Base-by-base conservation (phyloP, 2,113 vertebrate genomes). In the Eubucco bourcierii region DNA sequence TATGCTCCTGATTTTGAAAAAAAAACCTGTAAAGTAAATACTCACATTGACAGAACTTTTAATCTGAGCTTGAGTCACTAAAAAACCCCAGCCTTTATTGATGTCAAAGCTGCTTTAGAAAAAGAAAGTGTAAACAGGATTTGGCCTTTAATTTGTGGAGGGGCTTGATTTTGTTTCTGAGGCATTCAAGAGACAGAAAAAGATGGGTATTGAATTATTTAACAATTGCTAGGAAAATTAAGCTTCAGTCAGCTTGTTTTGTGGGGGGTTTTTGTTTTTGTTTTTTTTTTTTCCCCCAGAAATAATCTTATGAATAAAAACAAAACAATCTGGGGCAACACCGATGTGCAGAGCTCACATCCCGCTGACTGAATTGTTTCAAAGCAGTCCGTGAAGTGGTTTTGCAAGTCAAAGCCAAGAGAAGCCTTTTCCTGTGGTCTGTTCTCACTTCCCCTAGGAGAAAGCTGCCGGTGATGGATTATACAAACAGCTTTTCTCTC, bases 181-280 rank as follows among this genome's bases (percentile, higher is more conserved):
- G 72, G 85, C 76, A 55, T 91, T 95, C 93, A 94, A 95, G 65
- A 95, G 94, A 89, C 91, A 92, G 87, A 68, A 83, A 39, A 80
- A 91, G 94, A 94, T 95, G 92, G 20, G 88, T 88, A 65, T 90
- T 95, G 88, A 96, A 94, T 96, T 96, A 96, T 96, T 95, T 95
- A 95, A 96, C 92, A 96, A 96, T 84, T 92, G 88, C 70, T 70
- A 8, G 70, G 84, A 87, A 93, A 96, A 94, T 90, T 47, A 92
- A 88, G 83, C 77, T 88, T 93, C 92, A 84, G 95, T 81, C 90
- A 90, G 90, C 13, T 39, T 39, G 8, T 39, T 39, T 39, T 39
- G 7, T 37, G 7, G 37, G 7, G 7, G 7, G 37, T 37, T 37
- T 37, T 7, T 37, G 7, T 37, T 7, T 37, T 37, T 7, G 7